A percentile compares a stretch with the other conserved stretches of the same genome.
phyloP scores from a whole-genome alignment of 2,797 vertebrate genomes.

The Syngnathus acus region DNA sequence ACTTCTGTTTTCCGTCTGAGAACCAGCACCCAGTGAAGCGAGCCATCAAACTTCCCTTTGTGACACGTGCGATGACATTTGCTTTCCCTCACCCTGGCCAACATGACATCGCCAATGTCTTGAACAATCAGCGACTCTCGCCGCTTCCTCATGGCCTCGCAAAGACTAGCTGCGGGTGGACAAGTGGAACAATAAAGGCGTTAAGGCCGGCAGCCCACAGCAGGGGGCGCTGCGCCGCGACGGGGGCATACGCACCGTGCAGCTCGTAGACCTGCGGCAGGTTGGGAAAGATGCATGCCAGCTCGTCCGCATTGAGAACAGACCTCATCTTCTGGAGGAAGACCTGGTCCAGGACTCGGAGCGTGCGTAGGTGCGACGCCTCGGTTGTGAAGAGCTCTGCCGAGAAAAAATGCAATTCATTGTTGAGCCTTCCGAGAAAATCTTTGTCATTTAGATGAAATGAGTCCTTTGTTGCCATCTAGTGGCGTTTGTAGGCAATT shows the following conservation, averaged over 20 bases:
- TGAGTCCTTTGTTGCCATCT: too few relatives aligned
- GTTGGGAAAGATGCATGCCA: conserved; percentile 87
- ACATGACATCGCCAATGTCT: conserved; percentile 84
- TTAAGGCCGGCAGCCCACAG: not conserved
- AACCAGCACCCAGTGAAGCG: too few relatives aligned
- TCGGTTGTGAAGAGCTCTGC: conserved; percentile 87
- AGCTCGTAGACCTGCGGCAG: conserved; percentile 83
- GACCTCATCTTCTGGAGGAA: conserved; percentile 85
- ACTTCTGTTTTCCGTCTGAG: too few relatives aligned
- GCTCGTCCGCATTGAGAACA: conserved; percentile 78
- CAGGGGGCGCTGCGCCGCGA: too few relatives aligned
- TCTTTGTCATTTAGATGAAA: too few relatives aligned
- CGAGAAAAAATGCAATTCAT: not conserved
- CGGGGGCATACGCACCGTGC: conserved; percentile 76
- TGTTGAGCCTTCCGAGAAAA: too few relatives aligned
- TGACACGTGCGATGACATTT: too few relatives aligned
- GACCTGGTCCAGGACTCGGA: conserved; percentile 83
- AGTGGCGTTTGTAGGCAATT: too few relatives aligned
- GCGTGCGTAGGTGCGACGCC: conserved; percentile 80
- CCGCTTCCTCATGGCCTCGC: conserved; percentile 84
- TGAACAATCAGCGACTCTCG: conserved; percentile 80
- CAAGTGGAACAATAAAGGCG: not conserved
- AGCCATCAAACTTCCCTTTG: too few relatives aligned
- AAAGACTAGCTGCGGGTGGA: conserved; percentile 74
- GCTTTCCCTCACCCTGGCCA: conserved; percentile 71